Evolutionary conservation across 2,888 invertebrate species (phyloP).

Genomic region (Drymonia ruficornis): DNA sequence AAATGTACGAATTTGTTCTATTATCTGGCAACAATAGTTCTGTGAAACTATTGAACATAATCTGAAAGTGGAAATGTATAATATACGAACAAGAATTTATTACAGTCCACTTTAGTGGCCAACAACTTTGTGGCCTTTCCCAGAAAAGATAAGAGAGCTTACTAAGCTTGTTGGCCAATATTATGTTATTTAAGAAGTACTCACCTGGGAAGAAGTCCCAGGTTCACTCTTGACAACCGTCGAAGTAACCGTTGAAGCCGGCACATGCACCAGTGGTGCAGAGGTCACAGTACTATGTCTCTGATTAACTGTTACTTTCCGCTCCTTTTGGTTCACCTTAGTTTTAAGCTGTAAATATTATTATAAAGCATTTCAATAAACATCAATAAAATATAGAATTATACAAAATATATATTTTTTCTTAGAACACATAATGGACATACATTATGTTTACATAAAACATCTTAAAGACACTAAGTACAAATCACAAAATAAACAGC

Average conservation of each 20-base stretch:
- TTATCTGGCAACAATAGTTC: slow-evolving; percentile 61
- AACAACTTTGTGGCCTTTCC: too few species aligned
- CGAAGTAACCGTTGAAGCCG: slow-evolving; percentile 40
- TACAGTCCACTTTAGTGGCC: too few species aligned
- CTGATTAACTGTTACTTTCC: slow-evolving; percentile 77
- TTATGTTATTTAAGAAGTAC: not conserved
- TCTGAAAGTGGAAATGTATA: slow-evolving; percentile 48
- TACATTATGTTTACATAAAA: too few species aligned
- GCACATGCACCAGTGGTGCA: slow-evolving; percentile 50
- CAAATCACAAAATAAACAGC: too few species aligned
- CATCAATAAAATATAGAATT: too few species aligned
- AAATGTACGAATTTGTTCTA: slow-evolving; percentile 51
- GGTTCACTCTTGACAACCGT: slow-evolving; percentile 46
- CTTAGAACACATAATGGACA: too few species aligned
- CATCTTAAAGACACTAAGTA: too few species aligned
- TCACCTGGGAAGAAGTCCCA: slow-evolving; percentile 45
- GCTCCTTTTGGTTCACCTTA: slow-evolving; percentile 88
- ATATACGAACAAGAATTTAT: not conserved
- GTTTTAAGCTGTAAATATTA: slow-evolving; percentile 85
- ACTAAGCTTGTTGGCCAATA: too few species aligned
- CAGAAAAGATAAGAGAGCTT: too few species aligned
- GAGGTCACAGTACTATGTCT: slow-evolving; percentile 60
- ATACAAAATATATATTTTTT: not conserved
- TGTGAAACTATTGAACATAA: slow-evolving; percentile 59
- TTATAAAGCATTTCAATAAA: slow-evolving; percentile 2